Evolutionary conservation across 1,140 invertebrate genomes (phyloP), one percentile per base, ranked within the genome.

Genomic region (Hypsibius dujardini): DNA sequence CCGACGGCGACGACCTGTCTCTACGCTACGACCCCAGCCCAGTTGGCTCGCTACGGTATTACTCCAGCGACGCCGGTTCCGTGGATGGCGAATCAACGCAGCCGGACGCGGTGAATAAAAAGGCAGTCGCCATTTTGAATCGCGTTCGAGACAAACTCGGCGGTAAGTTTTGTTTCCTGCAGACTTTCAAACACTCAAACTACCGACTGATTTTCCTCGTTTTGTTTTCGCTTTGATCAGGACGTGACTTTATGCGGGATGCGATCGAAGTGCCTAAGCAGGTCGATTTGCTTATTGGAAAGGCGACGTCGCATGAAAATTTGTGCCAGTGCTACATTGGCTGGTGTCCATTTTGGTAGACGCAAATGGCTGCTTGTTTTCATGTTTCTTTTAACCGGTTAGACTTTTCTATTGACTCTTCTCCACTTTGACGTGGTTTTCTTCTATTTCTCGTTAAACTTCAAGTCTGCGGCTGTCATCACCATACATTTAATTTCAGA

Each of bases 241-340:
- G 93, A 28, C 84, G 88, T 59, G 95, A 98, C 80, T 98, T 98
- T 80, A 82, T 83, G 12, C 86, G 87, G 72, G 87, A 92, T 73
- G 81, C 83, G 2, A 82, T 93, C 1, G 86, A 87, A 56, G 89
- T 96, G 1, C 83, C 87, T 72, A 85, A 86, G 75, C 95, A 99
- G 83, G 94, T 99, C 0, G 89, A 96, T 76, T 81, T 95, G 72
- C 83, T 99, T 2, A 96, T 98, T 75, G 86, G 89, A 75, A 92
- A 97, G 76, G 95, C 95, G n/a, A 97, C 92, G 1, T 92, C 89
- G 73, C 94, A 98, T 81, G 93, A 98, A 81, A 98, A 99, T 82
- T 84, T 99, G 67, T 98, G 95, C 78, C 95, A 98, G 81, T 97
- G 94, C 79, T 99, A 98, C 77, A 97, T 99, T 77, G 95, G 95